phyloP scores from a whole-genome alignment of 2,797 vertebrate genomes.

The Tragelaphus oryx region DNA sequence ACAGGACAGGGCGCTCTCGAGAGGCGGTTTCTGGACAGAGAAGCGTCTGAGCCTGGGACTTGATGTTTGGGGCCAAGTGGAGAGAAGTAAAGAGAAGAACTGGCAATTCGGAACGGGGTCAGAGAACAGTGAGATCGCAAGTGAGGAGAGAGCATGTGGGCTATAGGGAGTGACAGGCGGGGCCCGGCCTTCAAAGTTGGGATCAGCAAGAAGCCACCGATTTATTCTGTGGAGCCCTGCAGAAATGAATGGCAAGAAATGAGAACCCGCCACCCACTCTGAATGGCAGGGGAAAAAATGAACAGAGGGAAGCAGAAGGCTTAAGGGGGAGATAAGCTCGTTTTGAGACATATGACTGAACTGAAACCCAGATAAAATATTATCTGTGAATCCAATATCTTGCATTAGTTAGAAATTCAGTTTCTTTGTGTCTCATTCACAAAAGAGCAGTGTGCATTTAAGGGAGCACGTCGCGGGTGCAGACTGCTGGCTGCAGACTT shows the following conservation, averaged over 20 bases:
- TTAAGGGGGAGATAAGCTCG: constrained; percentile 31
- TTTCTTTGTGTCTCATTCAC: constrained; percentile 60
- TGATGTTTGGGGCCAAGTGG: neutral
- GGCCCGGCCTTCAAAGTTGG: neutral
- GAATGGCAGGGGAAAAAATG: neutral
- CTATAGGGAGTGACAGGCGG: neutral
- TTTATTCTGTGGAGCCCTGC: neutral
- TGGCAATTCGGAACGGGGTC: neutral
- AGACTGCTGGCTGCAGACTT: neutral
- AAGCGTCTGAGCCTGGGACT: fast-evolving
- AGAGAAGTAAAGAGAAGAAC: neutral
- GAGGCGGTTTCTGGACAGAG: neutral
- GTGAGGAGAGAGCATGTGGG: neutral
- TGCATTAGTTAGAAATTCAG: constrained; percentile 18
- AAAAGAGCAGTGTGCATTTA: neutral
- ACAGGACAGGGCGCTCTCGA: neutral
- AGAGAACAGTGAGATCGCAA: neutral
- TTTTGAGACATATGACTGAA: constrained; percentile 45
- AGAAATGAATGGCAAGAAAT: neutral
- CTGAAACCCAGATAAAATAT: constrained; percentile 41
- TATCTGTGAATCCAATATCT: constrained; percentile 40
- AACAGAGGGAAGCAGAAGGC: neutral
- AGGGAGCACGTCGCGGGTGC: neutral
- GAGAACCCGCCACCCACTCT: neutral
- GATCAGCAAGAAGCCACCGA: neutral